Base-by-base conservation (phyloP, 2,888 invertebrate genomes). In the Drosophila emarginata region DNA sequence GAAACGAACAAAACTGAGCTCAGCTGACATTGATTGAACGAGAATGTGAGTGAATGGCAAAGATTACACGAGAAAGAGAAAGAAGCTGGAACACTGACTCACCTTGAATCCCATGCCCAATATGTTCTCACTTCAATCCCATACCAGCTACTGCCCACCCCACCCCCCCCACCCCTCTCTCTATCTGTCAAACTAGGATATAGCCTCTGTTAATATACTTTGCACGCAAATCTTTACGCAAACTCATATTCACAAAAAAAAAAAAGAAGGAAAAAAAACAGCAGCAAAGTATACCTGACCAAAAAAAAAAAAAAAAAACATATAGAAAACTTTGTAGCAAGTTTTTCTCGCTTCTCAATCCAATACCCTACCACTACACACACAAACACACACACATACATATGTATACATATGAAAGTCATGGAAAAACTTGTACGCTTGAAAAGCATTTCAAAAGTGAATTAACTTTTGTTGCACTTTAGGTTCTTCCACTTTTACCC, bases 401-500 rank as follows among this genome's bases (percentile, higher is more conserved):
- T 50, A 45, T 7, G 9, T 11, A 11, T 52, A 52, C 37, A 32
- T 36, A 4, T 1, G 5, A 14, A 32, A n/a, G 18, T 52, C 26
- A n/a, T 9, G 50, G 50, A 66, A 54, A 72, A 77, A 66, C 72
- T 77, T 71, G 69, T 72, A 66, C 69, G 73, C 64, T 79, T 71
- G 32, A 52, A 79, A 79, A 81, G 76, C 80, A 79, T 79, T 82
- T 82, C 71, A 75, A 78, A 80, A 82, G 78, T 74, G 80, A 78
- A 79, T 82, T 80, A 80, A 80, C 80, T 80, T 82, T 82, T 82
- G 82, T 76, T 80, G 80, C 80, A 80, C 82, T 82, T 82, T 73
- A 70, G 74, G 62, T 61, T 54, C 36, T 57, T 57, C 21, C 37
- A n/a, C 21, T 39, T 57, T 39, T 39, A 9, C 39, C 53, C 56